Base-by-base conservation (phyloP, 1,140 invertebrate species). In the Chlorops oryzae region DNA sequence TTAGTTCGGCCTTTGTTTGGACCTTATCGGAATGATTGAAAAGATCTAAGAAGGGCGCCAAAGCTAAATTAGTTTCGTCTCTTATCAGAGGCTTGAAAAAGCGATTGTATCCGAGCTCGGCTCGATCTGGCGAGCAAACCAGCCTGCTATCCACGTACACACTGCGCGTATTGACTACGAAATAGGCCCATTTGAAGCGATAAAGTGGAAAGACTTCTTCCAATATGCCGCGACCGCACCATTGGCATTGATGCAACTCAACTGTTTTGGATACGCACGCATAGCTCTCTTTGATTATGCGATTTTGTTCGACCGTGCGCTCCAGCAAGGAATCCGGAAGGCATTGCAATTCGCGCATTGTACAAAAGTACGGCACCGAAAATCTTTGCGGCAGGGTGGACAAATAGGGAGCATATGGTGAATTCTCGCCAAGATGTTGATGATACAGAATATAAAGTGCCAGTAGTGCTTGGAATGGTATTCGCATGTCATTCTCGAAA, bases 31-130 rank as follows among this genome's bases (percentile, higher is more conserved):
- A 77, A 67, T 91, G 88, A 77, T 91, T 91, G 45, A 90, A 78
- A 50, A 91, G 74, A 72, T 91, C 89, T 18, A 92, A 65, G 56
- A 83, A 86, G 3, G 89, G 89, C 37, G 84, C 85, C 15, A 91
- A 64, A 6, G 86, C 87, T 58, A 84, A 70, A 61, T 73, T 77
- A 32, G 83, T 77, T 45, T 77, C 67, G 55, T 78, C 73, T 43
- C 60, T 65, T 50, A 79, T 58, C 23, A 74, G 61, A 10, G 32
- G 7, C 25, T 61, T 55, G n/a, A 72, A 69, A 21, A 59, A 51
- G n/a, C n/a, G n/a, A n/a, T n/a, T n/a, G n/a, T n/a, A n/a, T n/a
- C n/a, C n/a, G n/a, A n/a, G n/a, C n/a, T n/a, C n/a, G 17, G 32
- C 54, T 22, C 49, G 45, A 5, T 47, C 32, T 10, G 50, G 45